Evolutionary conservation across 1,140 invertebrate genomes (phyloP).

Genomic region (Maniola jurtina): DNA sequence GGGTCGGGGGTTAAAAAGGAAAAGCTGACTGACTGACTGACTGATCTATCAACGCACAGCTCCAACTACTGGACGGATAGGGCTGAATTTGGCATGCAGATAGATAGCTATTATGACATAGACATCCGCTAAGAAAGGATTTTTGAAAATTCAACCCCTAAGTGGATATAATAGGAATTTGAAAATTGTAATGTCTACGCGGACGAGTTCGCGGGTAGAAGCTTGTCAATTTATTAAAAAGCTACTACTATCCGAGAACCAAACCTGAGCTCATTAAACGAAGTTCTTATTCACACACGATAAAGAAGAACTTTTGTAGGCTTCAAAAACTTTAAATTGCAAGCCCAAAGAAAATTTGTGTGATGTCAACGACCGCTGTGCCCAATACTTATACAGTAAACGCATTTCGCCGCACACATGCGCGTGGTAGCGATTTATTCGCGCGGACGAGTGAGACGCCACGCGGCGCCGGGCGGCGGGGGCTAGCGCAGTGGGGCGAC

Average conservation of each 20-base stretch:
- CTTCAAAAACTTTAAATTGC: slow-evolving; percentile 16
- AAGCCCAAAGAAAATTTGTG: slow-evolving; percentile 60
- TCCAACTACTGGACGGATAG: too few species aligned
- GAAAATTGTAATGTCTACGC: too few species aligned
- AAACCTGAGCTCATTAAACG: not conserved
- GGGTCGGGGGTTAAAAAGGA: too few species aligned
- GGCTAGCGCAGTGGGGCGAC: slow-evolving; percentile 56
- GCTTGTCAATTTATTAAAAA: not conserved
- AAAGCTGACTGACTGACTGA: too few species aligned
- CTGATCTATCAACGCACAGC: too few species aligned
- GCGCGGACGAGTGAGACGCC: slow-evolving; percentile 53
- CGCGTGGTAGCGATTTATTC: slow-evolving; percentile 65
- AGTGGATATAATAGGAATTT: too few species aligned
- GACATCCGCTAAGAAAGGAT: too few species aligned
- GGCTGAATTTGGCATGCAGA: too few species aligned
- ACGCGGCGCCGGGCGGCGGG: slow-evolving; percentile 54
- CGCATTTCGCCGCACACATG: slow-evolving; percentile 70
- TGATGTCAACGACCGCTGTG: slow-evolving; percentile 65
- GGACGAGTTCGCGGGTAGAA: too few species aligned
- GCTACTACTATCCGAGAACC: not conserved
- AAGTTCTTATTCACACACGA: not conserved
- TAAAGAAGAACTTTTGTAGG: slow-evolving; percentile 9
- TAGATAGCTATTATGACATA: too few species aligned
- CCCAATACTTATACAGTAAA: slow-evolving; percentile 71
- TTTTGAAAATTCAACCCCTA: too few species aligned